phyloP scores from a whole-genome alignment of 2,888 invertebrate species.

The Athalia rosae region DNA sequence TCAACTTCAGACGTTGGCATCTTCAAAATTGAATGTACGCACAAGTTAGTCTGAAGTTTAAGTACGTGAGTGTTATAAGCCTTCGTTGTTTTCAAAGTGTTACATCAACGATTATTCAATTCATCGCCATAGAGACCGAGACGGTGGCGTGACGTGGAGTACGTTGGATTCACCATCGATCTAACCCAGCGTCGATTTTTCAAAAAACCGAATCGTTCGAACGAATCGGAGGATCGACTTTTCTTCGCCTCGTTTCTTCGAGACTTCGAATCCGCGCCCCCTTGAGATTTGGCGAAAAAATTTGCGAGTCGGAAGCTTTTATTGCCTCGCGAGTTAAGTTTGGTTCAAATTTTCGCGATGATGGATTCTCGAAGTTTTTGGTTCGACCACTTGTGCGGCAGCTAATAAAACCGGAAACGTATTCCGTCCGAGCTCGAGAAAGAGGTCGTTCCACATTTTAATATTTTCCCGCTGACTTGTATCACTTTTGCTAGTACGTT shows the following conservation, averaged over 20 bases:
- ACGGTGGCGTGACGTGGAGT: no score
- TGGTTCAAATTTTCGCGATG: not conserved
- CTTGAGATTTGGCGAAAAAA: no score
- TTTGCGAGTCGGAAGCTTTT: not conserved
- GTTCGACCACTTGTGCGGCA: not conserved
- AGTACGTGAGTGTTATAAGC: conserved; percentile 28
- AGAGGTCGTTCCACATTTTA: not conserved
- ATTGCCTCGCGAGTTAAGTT: not conserved
- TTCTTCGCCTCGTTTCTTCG: no score
- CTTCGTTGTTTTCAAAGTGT: conserved; percentile 19
- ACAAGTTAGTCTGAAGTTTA: conserved; percentile 27
- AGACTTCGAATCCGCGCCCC: no score
- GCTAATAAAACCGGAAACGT: conserved; percentile 3
- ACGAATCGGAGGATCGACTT: not conserved
- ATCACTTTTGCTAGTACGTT: no score
- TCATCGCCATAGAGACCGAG: not conserved
- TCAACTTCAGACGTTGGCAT: conserved; percentile 32
- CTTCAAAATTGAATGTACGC: conserved; percentile 37
- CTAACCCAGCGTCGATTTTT: not conserved
- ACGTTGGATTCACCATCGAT: not conserved
- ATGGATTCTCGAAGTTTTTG: not conserved
- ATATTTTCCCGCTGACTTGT: not conserved
- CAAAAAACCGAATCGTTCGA: not conserved
- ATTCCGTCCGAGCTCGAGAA: not conserved
- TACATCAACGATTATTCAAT: conserved; percentile 10